phyloP scores from a whole-genome alignment of 1,140 invertebrate species.

The Panagrolaimus sp. region DNA sequence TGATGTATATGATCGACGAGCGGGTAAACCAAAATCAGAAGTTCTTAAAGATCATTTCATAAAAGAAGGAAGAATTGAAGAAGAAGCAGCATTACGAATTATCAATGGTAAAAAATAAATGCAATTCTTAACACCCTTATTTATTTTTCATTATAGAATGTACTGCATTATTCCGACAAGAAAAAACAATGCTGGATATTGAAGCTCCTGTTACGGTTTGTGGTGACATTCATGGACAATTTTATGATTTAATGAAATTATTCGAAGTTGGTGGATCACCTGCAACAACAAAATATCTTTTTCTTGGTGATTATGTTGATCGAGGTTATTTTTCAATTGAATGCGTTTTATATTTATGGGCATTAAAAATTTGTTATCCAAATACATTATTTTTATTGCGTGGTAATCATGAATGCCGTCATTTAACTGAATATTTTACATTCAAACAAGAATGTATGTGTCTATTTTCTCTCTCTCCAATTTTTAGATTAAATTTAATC shows the following conservation, averaged over 20 bases:
- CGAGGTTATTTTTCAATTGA: conserved; percentile 99
- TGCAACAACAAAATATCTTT: conserved; percentile 96
- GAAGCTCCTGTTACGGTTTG: conserved; percentile 99
- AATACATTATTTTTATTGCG: conserved; percentile 95
- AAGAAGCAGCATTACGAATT: conserved; percentile 88
- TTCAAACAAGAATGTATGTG: conserved; percentile 99
- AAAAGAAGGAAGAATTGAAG: conserved; percentile 93
- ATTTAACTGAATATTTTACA: conserved; percentile 99
- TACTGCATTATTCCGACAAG: conserved; percentile 83
- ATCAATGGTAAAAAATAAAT: conserved; percentile 68
- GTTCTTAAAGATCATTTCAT: conserved; percentile 98
- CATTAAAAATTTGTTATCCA: conserved; percentile 96
- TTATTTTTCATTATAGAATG: conserved; percentile 65
- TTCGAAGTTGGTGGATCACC: conserved; percentile 98
- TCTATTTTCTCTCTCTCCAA: too few species aligned
- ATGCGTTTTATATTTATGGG: conserved; percentile 99
- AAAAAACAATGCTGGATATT: conserved; percentile 99
- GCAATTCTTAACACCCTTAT: background rate
- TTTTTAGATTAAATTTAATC: background rate
- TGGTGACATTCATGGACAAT: conserved; percentile 99
- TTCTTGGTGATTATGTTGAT: conserved; percentile 99
- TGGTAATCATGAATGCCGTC: conserved; percentile 99
- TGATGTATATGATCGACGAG: conserved; percentile 91
- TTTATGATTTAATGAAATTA: conserved; percentile 99
- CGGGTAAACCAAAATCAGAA: conserved; percentile 87